A percentile compares a stretch with the other conserved stretches of the same genome.
Evolutionary conservation across 2,888 invertebrate genomes (phyloP).

Genomic region (Chrysodeixis includens): DNA sequence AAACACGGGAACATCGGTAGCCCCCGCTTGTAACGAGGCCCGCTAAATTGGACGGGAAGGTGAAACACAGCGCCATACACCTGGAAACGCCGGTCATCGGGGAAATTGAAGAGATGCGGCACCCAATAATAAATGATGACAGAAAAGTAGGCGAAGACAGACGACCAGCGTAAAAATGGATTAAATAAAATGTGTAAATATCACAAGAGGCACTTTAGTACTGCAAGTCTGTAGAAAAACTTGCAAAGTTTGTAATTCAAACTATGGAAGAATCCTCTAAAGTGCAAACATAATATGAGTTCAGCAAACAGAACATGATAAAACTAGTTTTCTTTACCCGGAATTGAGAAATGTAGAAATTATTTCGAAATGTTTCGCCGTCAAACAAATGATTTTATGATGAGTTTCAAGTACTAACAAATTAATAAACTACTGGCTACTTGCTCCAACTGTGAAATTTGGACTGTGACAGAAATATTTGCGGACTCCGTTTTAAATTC

Average conservation of each 20-base stretch:
- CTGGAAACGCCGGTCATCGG: conserved; percentile 55
- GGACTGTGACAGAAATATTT: conserved; percentile 37
- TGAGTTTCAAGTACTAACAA: conserved; percentile 30
- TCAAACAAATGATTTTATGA: conserved; percentile 36
- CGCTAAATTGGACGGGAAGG: conserved; percentile 67
- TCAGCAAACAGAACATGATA: conserved; percentile 22
- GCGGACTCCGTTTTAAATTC: conserved; percentile 42
- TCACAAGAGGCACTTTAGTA: not conserved
- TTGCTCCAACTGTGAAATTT: conserved; percentile 33
- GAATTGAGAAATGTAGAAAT: conserved; percentile 7
- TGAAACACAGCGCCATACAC: conserved; percentile 38
- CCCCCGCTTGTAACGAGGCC: conserved; percentile 51
- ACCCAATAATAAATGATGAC: not conserved
- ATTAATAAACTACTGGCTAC: conserved; percentile 45
- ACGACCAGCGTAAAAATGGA: not conserved
- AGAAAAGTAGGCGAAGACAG: not conserved
- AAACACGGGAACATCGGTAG: conserved; percentile 55
- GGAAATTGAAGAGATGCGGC: conserved; percentile 46
- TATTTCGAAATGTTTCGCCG: not conserved
- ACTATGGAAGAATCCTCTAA: conserved; percentile 24
- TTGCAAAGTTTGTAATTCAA: conserved; percentile 19
- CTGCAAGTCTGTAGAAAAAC: not conserved
- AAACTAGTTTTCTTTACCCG: conserved; percentile 20
- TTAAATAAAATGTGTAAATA: not conserved
- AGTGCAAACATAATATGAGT: conserved; percentile 16